Evolutionary conservation across 1,140 invertebrate genomes (phyloP), one percentile per base, ranked within the genome.

Genomic region (Chelonus insularis): DNA sequence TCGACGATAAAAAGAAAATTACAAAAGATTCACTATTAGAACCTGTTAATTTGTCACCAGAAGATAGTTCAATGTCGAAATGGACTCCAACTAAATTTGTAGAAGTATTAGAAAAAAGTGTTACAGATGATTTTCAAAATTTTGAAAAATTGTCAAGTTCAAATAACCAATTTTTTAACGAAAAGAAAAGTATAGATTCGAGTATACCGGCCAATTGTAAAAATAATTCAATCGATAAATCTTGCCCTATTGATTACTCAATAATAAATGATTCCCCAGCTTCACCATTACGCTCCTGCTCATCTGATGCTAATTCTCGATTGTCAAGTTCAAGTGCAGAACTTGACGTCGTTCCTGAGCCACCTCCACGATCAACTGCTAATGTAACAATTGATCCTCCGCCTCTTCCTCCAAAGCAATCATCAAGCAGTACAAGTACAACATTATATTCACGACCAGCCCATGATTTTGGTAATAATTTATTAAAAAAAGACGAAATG

Each of bases 391-490:
- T 86, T 50, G 85, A 92, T 64, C 92, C 92, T 0, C 92, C 92
- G 7, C 92, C 92, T 1, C 79, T 94, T 57, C 92, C 92, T 2
- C 92, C 92, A 0, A 94, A 94, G 75, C 92, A 93, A 70, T 84
- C 89, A 25, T 69, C 74, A n/a, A n/a, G n/a, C n/a, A n/a, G n/a
- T n/a, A n/a, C n/a, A n/a, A n/a, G n/a, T n/a, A n/a, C n/a, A n/a
- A n/a, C n/a, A n/a, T n/a, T n/a, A n/a, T n/a, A n/a, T n/a, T n/a
- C n/a, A n/a, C n/a, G n/a, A n/a, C n/a, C n/a, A n/a, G n/a, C n/a
- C n/a, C n/a, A n/a, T n/a, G n/a, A n/a, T n/a, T n/a, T n/a, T n/a
- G n/a, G n/a, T n/a, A n/a, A n/a, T n/a, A n/a, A n/a, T n/a, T n/a
- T n/a, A n/a, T n/a, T n/a, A n/a, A n/a, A n/a, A n/a, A n/a, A n/a